A percentile compares a stretch with the other conserved stretches of the same genome.
phyloP scores from a whole-genome alignment of 2,113 vertebrate genomes.

The Varanus salvator region DNA sequence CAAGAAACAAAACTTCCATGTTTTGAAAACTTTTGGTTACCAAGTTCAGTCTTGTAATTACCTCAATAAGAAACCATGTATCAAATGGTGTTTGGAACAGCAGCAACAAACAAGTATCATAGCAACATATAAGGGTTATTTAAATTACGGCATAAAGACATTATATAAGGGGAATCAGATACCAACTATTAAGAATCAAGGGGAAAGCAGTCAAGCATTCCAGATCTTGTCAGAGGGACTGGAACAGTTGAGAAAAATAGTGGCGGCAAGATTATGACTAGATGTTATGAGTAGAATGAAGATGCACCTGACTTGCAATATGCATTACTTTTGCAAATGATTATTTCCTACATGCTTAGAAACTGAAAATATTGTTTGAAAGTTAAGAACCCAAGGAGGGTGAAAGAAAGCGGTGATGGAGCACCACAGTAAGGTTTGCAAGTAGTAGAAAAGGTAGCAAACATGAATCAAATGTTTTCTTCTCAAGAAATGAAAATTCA shows the following conservation, averaged over 20 bases:
- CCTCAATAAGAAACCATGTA: background rate
- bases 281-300: background rate
- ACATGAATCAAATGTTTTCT: background rate
- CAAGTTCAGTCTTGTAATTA: background rate
- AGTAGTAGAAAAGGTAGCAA: background rate
- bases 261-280: background rate
- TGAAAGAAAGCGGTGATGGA: background rate
- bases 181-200: background rate
- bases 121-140: background rate
- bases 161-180: background rate
- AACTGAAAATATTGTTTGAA: background rate
- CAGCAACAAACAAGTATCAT: background rate
- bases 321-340: background rate
- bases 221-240: background rate
- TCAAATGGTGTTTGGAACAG: background rate
- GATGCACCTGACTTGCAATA: background rate
- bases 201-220: background rate
- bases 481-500: background rate
- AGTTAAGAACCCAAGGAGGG: background rate
- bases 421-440: background rate
- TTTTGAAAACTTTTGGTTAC: background rate
- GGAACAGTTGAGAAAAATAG: background rate
- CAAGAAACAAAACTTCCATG: background rate
- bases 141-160: background rate
- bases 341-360: background rate